Percentiles rank a stretch among this genome's conserved stretches.
Evolutionary conservation across 2,888 invertebrate species (phyloP).

Genomic region (Notodonta ziczac): DNA sequence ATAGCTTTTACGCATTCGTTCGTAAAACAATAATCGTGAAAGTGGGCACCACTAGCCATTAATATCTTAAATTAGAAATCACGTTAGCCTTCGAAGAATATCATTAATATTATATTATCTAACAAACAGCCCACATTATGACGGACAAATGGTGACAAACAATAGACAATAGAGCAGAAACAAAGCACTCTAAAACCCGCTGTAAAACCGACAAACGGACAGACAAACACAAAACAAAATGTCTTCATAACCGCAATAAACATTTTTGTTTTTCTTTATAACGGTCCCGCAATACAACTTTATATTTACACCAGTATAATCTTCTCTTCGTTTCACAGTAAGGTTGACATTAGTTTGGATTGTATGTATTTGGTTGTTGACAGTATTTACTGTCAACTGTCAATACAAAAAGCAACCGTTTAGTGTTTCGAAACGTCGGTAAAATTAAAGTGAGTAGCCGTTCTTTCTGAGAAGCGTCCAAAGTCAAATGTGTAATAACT

Average conservation of each 20-base stretch:
- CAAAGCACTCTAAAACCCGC: constrained; percentile 20
- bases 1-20: no score
- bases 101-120: constrained; percentile 14
- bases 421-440: constrained; percentile 18
- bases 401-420: constrained; percentile 36
- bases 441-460: constrained; percentile 12
- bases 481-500: constrained; percentile 23
- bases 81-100: constrained; percentile 16
- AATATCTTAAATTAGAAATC: background rate
- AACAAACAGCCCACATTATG: constrained; percentile 24
- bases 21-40: background rate
- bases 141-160: constrained; percentile 21
- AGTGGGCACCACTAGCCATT: background rate
- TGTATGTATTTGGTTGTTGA: constrained; percentile 10
- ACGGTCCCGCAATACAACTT: constrained; percentile 32
- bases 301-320: constrained; percentile 7
- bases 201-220: constrained; percentile 39
- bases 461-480: constrained; percentile 26
- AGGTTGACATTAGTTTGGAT: constrained; percentile 15
- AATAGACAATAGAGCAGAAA: constrained; percentile 18
- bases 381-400: constrained; percentile 27
- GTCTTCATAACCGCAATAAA: constrained; percentile 63
- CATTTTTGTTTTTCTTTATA: constrained; percentile 42
- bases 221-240: constrained; percentile 35
- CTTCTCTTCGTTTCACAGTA: constrained; percentile 7